Evolutionary conservation across 1,140 invertebrate genomes (phyloP).

Genomic region (Leptinotarsa lineolata): DNA sequence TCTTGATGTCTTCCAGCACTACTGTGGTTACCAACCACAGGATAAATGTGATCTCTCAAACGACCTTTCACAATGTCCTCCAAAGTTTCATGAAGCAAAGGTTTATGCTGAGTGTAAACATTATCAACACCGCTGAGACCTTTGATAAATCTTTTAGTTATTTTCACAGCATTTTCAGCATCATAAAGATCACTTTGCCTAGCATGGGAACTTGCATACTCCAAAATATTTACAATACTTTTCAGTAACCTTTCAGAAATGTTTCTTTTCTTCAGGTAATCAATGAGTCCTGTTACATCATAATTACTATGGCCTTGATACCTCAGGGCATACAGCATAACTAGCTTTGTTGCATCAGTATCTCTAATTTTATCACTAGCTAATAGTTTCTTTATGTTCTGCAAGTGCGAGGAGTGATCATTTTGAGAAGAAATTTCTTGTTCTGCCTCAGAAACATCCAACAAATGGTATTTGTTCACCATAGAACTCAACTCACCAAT

Average conservation of each 20-base stretch:
- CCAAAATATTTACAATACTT: slow-evolving; percentile 72
- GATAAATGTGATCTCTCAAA: slow-evolving; percentile 80
- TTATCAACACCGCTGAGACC: slow-evolving; percentile 94
- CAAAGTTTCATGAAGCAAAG: slow-evolving; percentile 80
- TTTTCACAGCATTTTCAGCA: slow-evolving; percentile 85
- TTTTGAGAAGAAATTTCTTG: slow-evolving; percentile 94
- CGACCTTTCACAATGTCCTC: slow-evolving; percentile 90
- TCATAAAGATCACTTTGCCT: slow-evolving; percentile 83
- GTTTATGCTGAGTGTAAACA: slow-evolving; percentile 94
- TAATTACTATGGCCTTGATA: slow-evolving; percentile 90
- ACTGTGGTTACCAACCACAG: slow-evolving; percentile 71
- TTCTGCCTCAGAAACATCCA: slow-evolving; percentile 95
- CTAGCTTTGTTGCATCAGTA: slow-evolving; percentile 83
- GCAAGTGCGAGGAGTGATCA: slow-evolving; percentile 82
- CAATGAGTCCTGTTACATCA: slow-evolving; percentile 75
- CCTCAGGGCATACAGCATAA: slow-evolving; percentile 90
- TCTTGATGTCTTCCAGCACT: slow-evolving; percentile 74
- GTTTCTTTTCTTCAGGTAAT: slow-evolving; percentile 73
- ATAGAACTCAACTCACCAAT: slow-evolving; percentile 91
- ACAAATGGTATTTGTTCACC: slow-evolving; percentile 77
- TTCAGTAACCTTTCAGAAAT: slow-evolving; percentile 63
- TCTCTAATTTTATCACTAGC: slow-evolving; percentile 65
- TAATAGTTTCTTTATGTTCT: slow-evolving; percentile 51
- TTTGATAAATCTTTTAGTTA: slow-evolving; percentile 90
- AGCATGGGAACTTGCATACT: slow-evolving; percentile 79